These are phyloP conservation scores for Cephus pulcher DNA, from an alignment of 2,888 invertebrate species.

Conservation along the genomic window DNA sequence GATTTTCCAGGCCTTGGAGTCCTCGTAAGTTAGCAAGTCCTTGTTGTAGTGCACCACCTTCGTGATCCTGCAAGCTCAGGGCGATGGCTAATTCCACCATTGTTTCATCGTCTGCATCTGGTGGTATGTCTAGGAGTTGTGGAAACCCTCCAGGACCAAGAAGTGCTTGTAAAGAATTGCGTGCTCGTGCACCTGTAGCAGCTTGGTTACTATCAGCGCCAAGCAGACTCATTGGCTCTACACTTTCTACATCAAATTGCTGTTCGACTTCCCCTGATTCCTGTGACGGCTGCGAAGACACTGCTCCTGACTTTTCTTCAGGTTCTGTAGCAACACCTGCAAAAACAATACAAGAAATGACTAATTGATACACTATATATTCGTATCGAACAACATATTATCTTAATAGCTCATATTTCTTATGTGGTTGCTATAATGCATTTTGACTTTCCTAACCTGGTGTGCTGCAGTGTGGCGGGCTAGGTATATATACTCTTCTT, in stretches of 20 bases:
- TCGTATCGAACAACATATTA: neutral
- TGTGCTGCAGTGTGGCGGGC: slow-evolving; percentile 77
- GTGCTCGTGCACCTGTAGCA: slow-evolving; percentile 42
- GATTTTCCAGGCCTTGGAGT: slow-evolving; percentile 67
- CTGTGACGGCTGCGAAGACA: slow-evolving; percentile 57
- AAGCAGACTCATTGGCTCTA: slow-evolving; percentile 72
- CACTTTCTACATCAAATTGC: slow-evolving; percentile 73
- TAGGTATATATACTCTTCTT: slow-evolving; percentile 81
- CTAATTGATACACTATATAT: neutral
- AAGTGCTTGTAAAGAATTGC: slow-evolving; percentile 66
- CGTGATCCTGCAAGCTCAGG: slow-evolving; percentile 89
- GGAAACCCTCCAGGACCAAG: slow-evolving; percentile 75
- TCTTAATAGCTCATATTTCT: neutral
- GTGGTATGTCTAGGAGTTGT: slow-evolving; percentile 86
- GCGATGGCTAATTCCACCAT: slow-evolving; percentile 98
- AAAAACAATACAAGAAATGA: slow-evolving; percentile 4
- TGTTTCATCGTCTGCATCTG: slow-evolving; percentile 96
- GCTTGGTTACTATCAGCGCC: slow-evolving; percentile 70
- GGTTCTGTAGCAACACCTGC: slow-evolving; percentile 46
- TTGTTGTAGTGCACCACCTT: slow-evolving; percentile 69
- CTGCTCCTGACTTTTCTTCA: slow-evolving; percentile 58
- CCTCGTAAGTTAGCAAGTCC: slow-evolving; percentile 61
- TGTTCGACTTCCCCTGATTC: slow-evolving; percentile 68
- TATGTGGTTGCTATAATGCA: neutral
- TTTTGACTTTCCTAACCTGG: slow-evolving; percentile 65